A percentile compares a stretch with the other conserved stretches of the same genome.
Conservation (phyloP, 2,797 vertebrate genomes). For the Acrocephalus scirpaceus region DNA sequence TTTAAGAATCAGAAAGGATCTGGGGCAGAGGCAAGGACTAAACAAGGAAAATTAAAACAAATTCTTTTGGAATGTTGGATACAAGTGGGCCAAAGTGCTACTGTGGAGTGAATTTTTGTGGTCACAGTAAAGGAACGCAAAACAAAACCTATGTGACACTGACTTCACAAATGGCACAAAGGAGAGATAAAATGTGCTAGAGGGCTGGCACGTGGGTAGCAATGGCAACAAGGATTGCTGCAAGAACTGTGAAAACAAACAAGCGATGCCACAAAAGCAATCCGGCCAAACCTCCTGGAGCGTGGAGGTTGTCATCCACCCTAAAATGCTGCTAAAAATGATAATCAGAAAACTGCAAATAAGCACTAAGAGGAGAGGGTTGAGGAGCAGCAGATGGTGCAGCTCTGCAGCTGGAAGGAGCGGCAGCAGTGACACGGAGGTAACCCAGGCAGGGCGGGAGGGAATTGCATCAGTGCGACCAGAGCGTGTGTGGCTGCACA, state of each 20-base stretch:
- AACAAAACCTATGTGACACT: background rate
- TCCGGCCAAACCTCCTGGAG: background rate
- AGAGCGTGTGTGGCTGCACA: background rate
- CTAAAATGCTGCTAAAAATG: background rate
- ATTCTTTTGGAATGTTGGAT: background rate
- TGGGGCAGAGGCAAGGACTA: background rate
- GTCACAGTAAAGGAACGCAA: background rate
- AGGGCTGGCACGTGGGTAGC: background rate
- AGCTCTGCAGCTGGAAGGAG: background rate
- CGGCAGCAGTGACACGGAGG: background rate
- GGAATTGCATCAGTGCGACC: background rate
- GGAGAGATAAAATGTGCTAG: background rate
- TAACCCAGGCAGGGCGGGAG: background rate
- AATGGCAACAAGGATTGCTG: background rate
- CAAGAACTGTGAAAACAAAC: background rate
- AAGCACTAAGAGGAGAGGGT: background rate
- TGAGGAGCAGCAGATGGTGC: background rate
- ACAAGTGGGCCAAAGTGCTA: background rate
- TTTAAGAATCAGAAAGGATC: background rate
- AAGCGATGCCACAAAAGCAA: background rate
- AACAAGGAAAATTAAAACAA: background rate
- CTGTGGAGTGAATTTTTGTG: background rate
- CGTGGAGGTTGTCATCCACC: fast-evolving
- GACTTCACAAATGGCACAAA: background rate
- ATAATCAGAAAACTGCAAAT: background rate